These are phyloP conservation scores for Penaeus japonicus DNA, from an alignment of 1,140 invertebrate genomes.

Conservation along the genomic window DNA sequence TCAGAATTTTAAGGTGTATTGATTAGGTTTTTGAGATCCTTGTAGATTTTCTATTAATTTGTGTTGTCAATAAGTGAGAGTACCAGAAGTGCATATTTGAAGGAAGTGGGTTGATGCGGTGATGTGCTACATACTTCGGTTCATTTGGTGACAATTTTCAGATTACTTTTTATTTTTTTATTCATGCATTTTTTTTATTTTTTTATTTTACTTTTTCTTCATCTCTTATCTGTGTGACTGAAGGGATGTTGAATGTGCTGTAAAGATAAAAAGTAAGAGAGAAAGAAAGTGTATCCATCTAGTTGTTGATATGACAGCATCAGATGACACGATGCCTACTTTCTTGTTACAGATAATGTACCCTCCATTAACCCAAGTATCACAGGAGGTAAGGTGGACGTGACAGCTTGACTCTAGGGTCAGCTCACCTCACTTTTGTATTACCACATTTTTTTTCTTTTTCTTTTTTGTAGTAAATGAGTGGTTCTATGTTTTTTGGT, in stretches of 20 bases:
- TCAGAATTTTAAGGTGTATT: constrained; percentile 17
- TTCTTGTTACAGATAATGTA: constrained; percentile 44
- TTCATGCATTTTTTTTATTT: not conserved
- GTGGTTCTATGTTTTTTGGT: too few species aligned
- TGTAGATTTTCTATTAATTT: constrained; percentile 25
- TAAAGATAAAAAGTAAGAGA: not conserved
- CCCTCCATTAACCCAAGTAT: constrained; percentile 40
- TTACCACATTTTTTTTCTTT: too few species aligned
- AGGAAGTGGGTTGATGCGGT: not conserved
- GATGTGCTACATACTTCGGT: not conserved
- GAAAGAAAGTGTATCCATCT: not conserved
- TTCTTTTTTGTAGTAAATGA: too few species aligned
- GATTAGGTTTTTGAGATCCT: not conserved
- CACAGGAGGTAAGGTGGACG: constrained; percentile 28
- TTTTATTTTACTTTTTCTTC: not conserved
- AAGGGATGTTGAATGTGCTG: too few species aligned
- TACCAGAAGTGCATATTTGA: not conserved
- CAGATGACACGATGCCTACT: constrained; percentile 34
- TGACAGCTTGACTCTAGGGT: too few species aligned
- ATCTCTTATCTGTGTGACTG: not conserved
- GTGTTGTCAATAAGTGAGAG: not conserved
- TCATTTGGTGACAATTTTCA: not conserved
- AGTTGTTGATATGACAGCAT: constrained; percentile 19
- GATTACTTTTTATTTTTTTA: not conserved
- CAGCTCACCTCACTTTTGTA: too few species aligned